phyloP scores from a whole-genome alignment of 2,113 vertebrate species.

The Oreochromis niloticus region DNA sequence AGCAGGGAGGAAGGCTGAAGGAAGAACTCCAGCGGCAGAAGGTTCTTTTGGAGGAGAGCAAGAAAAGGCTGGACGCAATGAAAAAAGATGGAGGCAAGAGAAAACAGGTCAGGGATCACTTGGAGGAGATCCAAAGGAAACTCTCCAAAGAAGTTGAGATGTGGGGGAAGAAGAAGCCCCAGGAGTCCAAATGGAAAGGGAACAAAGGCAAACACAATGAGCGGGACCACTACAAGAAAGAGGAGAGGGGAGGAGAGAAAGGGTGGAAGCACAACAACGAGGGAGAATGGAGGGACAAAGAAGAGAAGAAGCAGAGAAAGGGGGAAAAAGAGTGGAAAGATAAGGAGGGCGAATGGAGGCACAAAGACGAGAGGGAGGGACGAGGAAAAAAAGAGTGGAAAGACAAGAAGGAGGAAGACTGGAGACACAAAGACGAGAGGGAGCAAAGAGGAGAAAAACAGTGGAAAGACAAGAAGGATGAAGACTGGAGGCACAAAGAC shows the following conservation, averaged over 20 bases:
- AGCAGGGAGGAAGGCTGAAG: conserved; percentile 22
- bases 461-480: not conserved
- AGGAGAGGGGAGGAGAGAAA: conserved; percentile 36
- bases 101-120: conserved; percentile 55
- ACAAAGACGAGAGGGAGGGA: conserved; percentile 14
- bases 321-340: conserved; percentile 40
- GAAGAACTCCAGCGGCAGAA: conserved; percentile 68
- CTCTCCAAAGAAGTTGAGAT: conserved; percentile 65
- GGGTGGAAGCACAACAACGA: conserved; percentile 34
- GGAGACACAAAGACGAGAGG: not conserved
- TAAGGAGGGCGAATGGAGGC: not conserved
- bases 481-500: not conserved
- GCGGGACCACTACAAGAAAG: conserved; percentile 52
- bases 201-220: conserved; percentile 34
- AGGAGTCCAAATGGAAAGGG: conserved; percentile 46
- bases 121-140: conserved; percentile 68
- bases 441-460: conserved; percentile 12
- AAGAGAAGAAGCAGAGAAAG: conserved; percentile 9
- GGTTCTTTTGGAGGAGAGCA: conserved; percentile 65
- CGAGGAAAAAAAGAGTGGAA: conserved; percentile 34
- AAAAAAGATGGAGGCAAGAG: conserved; percentile 49
- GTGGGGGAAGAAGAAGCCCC: conserved; percentile 59
- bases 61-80: conserved; percentile 65
- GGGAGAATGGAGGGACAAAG: conserved; percentile 31
- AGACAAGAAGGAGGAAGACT: not conserved